phyloP scores from a whole-genome alignment of 2,888 invertebrate species.

The Abscondita cerata region DNA sequence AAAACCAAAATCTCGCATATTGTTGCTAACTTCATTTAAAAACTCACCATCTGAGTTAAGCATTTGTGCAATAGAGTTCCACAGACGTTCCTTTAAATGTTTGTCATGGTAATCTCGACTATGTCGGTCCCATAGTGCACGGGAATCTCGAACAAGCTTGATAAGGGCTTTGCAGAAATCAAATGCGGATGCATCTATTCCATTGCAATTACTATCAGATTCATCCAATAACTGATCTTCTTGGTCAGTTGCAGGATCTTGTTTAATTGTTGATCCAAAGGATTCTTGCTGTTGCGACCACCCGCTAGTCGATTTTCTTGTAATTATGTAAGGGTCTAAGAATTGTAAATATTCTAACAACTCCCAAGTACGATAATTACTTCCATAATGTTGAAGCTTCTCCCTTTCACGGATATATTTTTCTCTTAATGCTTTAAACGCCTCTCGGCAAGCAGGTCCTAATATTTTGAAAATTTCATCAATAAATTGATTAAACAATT shows the following conservation, averaged over 20 bases:
- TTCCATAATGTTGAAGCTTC: slow-evolving; percentile 41
- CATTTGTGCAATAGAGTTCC: slow-evolving; percentile 44
- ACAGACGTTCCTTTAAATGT: slow-evolving; percentile 45
- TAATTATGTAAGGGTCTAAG: slow-evolving; percentile 47
- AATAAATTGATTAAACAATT: background rate
- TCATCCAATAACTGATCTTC: slow-evolving; percentile 18
- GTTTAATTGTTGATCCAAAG: slow-evolving; percentile 19
- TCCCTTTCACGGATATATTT: slow-evolving; percentile 48
- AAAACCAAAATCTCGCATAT: no score
- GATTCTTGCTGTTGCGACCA: slow-evolving; percentile 14
- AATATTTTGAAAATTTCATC: no score
- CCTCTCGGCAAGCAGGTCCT: slow-evolving; percentile 44
- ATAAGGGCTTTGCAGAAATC: slow-evolving; percentile 46
- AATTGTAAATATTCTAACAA: slow-evolving; percentile 43
- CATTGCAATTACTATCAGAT: slow-evolving; percentile 11
- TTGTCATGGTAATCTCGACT: slow-evolving; percentile 47
- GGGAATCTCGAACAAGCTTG: slow-evolving; percentile 43
- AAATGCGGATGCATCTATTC: slow-evolving; percentile 11
- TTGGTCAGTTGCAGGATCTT: slow-evolving; percentile 17
- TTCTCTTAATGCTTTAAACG: slow-evolving; percentile 47
- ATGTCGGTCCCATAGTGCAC: slow-evolving; percentile 50
- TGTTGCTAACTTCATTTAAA: no score
- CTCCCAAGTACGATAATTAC: slow-evolving; percentile 44
- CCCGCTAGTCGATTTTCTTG: slow-evolving; percentile 36
- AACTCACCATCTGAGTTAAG: slow-evolving; percentile 41